Percentiles rank a stretch among this genome's conserved stretches.
phyloP scores from a whole-genome alignment of 2,888 invertebrate species.

The Tipula unca region DNA sequence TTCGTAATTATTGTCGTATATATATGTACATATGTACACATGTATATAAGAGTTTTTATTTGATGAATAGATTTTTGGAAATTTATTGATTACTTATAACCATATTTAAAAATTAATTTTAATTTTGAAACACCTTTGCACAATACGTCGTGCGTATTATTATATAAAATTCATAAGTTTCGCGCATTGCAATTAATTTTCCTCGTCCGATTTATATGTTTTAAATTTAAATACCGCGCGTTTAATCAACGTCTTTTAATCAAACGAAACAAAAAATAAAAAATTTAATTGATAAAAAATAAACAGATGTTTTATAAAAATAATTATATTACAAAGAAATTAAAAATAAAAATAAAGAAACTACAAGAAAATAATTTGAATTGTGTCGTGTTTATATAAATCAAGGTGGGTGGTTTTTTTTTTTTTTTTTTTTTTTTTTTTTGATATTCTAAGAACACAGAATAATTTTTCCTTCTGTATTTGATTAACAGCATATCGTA shows the following conservation, averaged over 20 bases:
- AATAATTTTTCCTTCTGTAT: not conserved
- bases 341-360: not conserved
- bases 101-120: not conserved
- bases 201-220: not conserved
- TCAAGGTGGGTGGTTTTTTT: not conserved
- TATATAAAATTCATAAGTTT: not conserved
- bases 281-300: not conserved
- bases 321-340: constrained; percentile 14
- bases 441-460: not conserved
- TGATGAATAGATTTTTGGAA: constrained; percentile 14
- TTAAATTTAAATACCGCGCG: not conserved
- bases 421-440: too few relatives aligned
- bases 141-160: not conserved
- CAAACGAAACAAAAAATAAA: not conserved
- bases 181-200: not conserved
- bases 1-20: constrained; percentile 17
- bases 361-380: not conserved
- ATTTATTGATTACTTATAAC: not conserved
- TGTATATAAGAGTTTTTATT: not conserved
- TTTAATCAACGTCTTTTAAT: constrained; percentile 14
- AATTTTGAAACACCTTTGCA: not conserved
- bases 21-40: not conserved
- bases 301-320: constrained; percentile 8
- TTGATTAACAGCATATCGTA: not conserved
- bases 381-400: not conserved